Evolutionary conservation across 2,888 invertebrate species (phyloP), one percentile per base, ranked within the genome.

Genomic region (Melinaea marsaeus): DNA sequence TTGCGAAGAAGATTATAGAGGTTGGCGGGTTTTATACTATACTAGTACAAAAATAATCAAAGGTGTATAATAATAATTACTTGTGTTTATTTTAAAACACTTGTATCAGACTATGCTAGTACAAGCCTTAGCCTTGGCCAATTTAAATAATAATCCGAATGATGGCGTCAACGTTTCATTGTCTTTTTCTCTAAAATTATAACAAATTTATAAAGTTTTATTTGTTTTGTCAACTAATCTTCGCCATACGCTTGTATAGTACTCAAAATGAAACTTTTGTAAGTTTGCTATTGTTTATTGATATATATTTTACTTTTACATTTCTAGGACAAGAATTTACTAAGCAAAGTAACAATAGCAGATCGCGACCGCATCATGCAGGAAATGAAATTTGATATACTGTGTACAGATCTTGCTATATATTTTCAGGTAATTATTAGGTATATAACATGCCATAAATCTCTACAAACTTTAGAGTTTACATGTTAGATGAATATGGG

Each of bases 361-460:
- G 88, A 89, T 62, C 91, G 84, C 55, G 79, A 85, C 33, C 77
- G 81, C 4, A 83, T 93, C 7, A 71, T 90, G 71, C 80, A 83
- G 22, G 92, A 93, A 79, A 90, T 93, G 48, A 90, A 91, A 69
- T 91, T 91, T 73, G 83, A 90, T 60, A 93, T 94, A 62, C 77
- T 93, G 54, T 92, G 92, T 66, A 93, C 94, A 0, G 88, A 77
- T 55, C 64, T 74, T 6, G 73, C 73, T 6, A 58, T 72, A n/a
- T 72, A 73, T 46, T 72, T 74, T 65, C 72, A 74, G 65, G 72
- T 72, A 61, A 9, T 7, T 37, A 33, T 33, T 22, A 22, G 22
- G 0, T 22, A 22, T 22, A 22, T 22, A 22, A 22, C 22, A 22
- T 22, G 22, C 22, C 11, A 42, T 9, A 42, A 3, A 42, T 9